phyloP scores from a whole-genome alignment of 2,113 vertebrate genomes.

The Atractosteus spatula region DNA sequence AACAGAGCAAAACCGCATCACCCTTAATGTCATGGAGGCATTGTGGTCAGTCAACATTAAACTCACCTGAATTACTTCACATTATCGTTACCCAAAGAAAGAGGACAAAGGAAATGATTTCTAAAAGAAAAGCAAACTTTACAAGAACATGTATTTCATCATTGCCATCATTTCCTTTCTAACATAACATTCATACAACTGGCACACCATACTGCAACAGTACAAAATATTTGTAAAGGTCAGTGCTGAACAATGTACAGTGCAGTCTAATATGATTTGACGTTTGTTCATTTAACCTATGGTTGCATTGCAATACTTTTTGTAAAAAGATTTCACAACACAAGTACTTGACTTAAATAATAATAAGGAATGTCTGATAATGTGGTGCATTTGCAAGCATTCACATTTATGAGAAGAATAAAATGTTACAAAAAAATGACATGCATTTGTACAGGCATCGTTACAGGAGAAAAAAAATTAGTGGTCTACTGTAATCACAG shows the following conservation, averaged over 20 bases:
- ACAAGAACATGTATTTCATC: not conserved
- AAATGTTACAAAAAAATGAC: slow-evolving; percentile 11
- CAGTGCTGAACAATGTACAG: slow-evolving; percentile 6
- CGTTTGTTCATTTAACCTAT: slow-evolving; percentile 4
- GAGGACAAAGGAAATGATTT: slow-evolving; percentile 15
- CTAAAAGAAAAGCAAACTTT: not conserved
- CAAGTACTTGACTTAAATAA: not conserved
- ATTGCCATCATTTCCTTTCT: not conserved
- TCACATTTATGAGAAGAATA: slow-evolving; percentile 5
- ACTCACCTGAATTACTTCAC: slow-evolving; percentile 16
- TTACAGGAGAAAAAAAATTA: not conserved
- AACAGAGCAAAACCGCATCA: too few species aligned
- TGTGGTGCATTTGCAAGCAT: too few species aligned
- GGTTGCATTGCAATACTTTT: too few species aligned
- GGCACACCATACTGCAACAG: not conserved
- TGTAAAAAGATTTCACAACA: not conserved
- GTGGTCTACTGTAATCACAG: slow-evolving; percentile 13
- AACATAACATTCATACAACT: slow-evolving; percentile 7
- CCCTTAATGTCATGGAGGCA: too few species aligned
- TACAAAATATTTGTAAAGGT: slow-evolving; percentile 9
- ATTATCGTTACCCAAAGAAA: slow-evolving; percentile 7
- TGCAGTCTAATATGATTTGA: slow-evolving; percentile 14
- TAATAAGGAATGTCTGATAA: too few species aligned
- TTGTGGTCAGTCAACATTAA: too few species aligned
- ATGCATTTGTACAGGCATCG: not conserved